Percentiles rank a stretch among this genome's conserved stretches.
phyloP scores from a whole-genome alignment of 2,113 vertebrate species.

The Plestiodon gilberti region DNA sequence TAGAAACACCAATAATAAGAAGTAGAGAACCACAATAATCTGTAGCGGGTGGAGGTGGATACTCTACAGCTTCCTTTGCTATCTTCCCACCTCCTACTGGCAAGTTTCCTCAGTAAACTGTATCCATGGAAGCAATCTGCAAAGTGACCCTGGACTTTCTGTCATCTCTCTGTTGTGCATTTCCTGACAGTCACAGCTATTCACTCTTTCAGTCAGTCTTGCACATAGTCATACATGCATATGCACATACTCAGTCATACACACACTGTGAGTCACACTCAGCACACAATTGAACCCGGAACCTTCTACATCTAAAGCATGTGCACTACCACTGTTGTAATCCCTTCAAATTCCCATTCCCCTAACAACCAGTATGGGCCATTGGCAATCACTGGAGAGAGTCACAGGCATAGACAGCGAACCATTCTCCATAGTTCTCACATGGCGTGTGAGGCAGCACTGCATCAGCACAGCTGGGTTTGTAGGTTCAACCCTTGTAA shows the following conservation, averaged over 20 bases:
- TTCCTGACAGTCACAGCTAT: not conserved
- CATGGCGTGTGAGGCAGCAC: no score
- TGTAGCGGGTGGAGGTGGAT: not conserved
- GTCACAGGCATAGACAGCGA: no score
- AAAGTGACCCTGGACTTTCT: not conserved
- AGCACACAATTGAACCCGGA: no score
- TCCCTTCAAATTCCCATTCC: no score
- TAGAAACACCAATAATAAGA: not conserved
- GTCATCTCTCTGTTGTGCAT: no score
- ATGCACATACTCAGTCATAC: not conserved
- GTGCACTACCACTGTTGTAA: no score
- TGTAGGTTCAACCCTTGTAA: not conserved
- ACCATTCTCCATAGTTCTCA: no score
- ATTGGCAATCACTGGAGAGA: no score
- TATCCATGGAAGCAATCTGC: not conserved
- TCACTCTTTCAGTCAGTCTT: no score
- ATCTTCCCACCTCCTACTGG: not conserved
- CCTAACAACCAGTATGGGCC: not conserved
- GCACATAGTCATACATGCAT: not conserved
- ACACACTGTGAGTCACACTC: not conserved
- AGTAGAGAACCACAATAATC: not conserved
- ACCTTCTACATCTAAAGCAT: no score
- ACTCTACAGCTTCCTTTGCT: not conserved
- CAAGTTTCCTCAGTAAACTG: not conserved
- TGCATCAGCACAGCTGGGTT: no score